Evolutionary conservation across 2,797 vertebrate genomes (phyloP).

Genomic region (Notoglanidium macrostoma): DNA sequence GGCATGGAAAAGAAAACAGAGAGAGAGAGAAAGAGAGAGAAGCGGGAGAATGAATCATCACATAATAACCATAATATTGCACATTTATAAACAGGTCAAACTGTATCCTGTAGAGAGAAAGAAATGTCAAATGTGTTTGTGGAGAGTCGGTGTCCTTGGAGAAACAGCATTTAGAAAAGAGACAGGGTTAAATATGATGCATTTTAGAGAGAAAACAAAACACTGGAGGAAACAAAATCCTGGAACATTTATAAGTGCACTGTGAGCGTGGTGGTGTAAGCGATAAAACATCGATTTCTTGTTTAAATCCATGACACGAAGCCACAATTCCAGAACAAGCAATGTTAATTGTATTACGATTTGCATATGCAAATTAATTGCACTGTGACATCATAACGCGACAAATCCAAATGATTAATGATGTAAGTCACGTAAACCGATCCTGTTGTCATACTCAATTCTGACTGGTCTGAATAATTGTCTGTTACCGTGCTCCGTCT

Average conservation of each 20-base stretch:
- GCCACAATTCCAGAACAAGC: background rate
- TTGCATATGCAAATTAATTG: background rate
- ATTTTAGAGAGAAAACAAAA: background rate
- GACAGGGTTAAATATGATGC: background rate
- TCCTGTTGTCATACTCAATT: background rate
- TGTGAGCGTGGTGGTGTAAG: background rate
- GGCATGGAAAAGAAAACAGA: slow-evolving; percentile 73
- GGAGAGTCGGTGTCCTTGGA: background rate
- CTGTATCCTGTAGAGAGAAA: background rate
- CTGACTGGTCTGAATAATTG: background rate
- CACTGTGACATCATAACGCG: background rate
- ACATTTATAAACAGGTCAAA: background rate
- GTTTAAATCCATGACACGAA: background rate
- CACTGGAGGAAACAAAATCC: background rate
- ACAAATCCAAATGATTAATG: background rate
- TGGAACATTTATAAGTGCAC: background rate
- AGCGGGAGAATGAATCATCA: slow-evolving; percentile 21
- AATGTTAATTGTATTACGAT: background rate
- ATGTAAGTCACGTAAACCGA: too few species aligned
- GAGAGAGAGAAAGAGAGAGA: slow-evolving; percentile 58
- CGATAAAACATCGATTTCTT: background rate
- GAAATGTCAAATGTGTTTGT: slow-evolving; percentile 6
- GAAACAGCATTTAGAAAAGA: background rate
- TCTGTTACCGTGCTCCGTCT: background rate
- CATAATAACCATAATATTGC: slow-evolving; percentile 6